Conservation (phyloP, 2,797 vertebrate species). For the Hyperoplus lanceolatus region DNA sequence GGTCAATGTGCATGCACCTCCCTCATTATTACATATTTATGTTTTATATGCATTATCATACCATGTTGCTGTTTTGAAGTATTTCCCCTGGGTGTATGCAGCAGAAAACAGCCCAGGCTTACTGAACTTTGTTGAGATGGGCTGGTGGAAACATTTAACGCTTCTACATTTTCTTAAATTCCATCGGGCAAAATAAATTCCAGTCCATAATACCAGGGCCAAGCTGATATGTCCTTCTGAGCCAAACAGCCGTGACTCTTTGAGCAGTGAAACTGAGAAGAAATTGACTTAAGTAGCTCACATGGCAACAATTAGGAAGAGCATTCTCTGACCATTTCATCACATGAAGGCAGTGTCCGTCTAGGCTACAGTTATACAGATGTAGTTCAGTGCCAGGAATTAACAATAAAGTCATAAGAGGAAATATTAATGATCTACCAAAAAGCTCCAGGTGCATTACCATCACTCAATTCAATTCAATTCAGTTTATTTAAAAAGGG, state of each 20-base stretch:
- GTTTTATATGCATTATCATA: background rate
- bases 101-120: background rate
- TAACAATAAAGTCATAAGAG: too few relatives aligned
- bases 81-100: background rate
- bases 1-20: background rate
- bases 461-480: too few relatives aligned
- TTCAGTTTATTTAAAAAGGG: too few relatives aligned
- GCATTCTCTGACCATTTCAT: background rate
- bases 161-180: conserved; percentile 3
- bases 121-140: conserved; percentile 6
- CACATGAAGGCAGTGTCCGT: background rate
- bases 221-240: background rate
- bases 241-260: conserved; percentile 9
- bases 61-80: background rate
- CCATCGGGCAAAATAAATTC: conserved; percentile 27
- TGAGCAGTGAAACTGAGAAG: background rate
- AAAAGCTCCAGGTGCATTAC: too few relatives aligned
- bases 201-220: conserved; percentile 14
- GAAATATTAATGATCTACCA: background rate
- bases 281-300: background rate
- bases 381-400: too few relatives aligned
- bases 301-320: conserved; percentile 3
- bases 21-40: background rate
- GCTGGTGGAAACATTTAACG: conserved; percentile 17
- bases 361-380: background rate